phyloP scores from a whole-genome alignment of 2,888 invertebrate species.

The Tenthredo amoena region DNA sequence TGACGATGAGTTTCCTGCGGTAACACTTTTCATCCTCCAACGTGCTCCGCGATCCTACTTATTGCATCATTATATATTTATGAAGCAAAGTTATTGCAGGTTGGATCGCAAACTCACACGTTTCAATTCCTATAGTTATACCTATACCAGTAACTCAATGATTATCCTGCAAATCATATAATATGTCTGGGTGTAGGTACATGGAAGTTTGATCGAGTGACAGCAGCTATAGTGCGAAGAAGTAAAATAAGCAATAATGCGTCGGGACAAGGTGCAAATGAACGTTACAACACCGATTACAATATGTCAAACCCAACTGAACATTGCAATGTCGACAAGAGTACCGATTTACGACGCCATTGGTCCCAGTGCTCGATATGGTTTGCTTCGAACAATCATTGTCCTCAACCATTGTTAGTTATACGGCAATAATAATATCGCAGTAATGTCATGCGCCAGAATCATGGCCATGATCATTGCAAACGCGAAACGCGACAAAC shows the following conservation, averaged over 20 bases:
- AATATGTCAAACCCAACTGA: neutral
- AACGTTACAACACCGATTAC: constrained; percentile 1
- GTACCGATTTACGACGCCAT: constrained; percentile 25
- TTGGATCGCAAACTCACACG: neutral
- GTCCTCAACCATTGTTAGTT: neutral
- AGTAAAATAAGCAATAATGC: neutral
- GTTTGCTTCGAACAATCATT: constrained; percentile 27
- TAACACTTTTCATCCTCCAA: constrained; percentile 13
- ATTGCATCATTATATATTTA: constrained; percentile 28
- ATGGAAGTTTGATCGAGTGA: neutral
- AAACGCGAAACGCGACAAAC: constrained; percentile 22
- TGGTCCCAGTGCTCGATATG: constrained; percentile 4
- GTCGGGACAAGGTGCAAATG: neutral
- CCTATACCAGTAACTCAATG: neutral
- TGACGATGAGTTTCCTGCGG: constrained; percentile 23
- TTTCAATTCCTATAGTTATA: constrained; percentile 10
- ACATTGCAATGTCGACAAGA: constrained; percentile 12
- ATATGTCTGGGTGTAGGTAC: neutral
- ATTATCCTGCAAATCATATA: neutral
- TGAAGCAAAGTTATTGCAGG: constrained; percentile 2
- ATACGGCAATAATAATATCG: constrained; percentile 5
- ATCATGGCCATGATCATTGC: constrained; percentile 18
- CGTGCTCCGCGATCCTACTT: neutral
- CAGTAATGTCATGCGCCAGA: constrained; percentile 35
- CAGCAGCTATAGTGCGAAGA: neutral